A percentile compares a stretch with the other conserved stretches of the same genome.
These are phyloP conservation scores for Pelobates fuscus DNA, from an alignment of 2,113 vertebrate species.

Conservation along the genomic window DNA sequence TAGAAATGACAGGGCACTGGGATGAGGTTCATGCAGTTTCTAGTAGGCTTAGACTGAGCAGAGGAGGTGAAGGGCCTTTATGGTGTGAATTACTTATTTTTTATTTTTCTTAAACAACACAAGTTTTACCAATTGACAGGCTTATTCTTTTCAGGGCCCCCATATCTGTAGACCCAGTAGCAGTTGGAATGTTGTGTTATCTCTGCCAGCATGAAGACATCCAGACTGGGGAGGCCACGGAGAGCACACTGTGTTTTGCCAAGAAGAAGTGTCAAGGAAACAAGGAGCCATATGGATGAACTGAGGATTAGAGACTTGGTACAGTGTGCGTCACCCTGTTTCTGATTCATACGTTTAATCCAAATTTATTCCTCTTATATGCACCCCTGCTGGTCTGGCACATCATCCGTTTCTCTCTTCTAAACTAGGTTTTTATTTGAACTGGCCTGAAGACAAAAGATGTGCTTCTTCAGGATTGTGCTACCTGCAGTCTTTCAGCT, in stretches of 20 bases:
- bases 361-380: conserved; percentile 9
- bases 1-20: too few relatives aligned
- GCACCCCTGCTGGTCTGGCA: conserved; percentile 9
- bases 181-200: neutral
- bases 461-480: too few relatives aligned
- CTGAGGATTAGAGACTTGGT: conserved; percentile 39
- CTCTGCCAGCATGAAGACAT: conserved; percentile 3
- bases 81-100: too few relatives aligned
- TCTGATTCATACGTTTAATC: conserved; percentile 42
- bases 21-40: too few relatives aligned
- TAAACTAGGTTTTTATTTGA: neutral
- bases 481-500: too few relatives aligned
- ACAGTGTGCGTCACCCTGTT: conserved; percentile 38
- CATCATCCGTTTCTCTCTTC: neutral
- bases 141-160: too few relatives aligned
- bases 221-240: conserved; percentile 37
- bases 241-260: conserved; percentile 33
- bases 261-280: conserved; percentile 36
- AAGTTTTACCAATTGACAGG: too few relatives aligned
- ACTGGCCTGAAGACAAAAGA: too few relatives aligned
- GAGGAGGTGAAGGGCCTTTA: too few relatives aligned
- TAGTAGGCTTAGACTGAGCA: too few relatives aligned
- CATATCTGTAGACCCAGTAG: too few relatives aligned
- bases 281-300: conserved; percentile 40
- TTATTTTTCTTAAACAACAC: too few relatives aligned